Evolutionary conservation across 2,797 vertebrate species (phyloP).

Genomic region (Labroides dimidiatus): DNA sequence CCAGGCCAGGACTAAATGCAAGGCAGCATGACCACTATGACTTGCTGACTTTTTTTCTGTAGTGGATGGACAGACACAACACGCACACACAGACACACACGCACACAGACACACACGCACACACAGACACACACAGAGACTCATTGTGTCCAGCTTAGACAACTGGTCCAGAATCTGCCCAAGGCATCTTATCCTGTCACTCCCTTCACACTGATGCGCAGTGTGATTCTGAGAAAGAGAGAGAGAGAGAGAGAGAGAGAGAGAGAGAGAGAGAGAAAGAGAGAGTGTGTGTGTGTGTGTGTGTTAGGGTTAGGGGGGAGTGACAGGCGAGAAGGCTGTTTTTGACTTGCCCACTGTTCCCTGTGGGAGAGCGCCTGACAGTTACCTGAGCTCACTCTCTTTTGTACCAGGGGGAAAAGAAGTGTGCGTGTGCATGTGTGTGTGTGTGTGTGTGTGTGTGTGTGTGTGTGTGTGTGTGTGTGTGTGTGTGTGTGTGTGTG

Average conservation of each 20-base stretch:
- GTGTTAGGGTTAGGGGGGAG: conserved; percentile 27
- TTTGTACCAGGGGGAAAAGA: conserved; percentile 56
- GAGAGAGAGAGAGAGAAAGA: not conserved
- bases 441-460: conserved; percentile 30
- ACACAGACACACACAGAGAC: conserved; percentile 32
- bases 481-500: conserved; percentile 26
- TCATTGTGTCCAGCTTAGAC: conserved; percentile 45
- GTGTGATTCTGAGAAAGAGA: conserved; percentile 13
- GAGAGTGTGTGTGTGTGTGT: not conserved
- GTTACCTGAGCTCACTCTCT: conserved; percentile 78
- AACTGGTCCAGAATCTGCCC: conserved; percentile 71
- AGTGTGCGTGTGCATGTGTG: conserved; percentile 27
- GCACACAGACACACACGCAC: conserved; percentile 17
- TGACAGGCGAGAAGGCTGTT: conserved; percentile 75
- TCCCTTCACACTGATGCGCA: conserved; percentile 54
- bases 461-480: conserved; percentile 23
- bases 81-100: conserved; percentile 13
- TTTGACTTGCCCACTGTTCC: conserved; percentile 79
- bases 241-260: not conserved
- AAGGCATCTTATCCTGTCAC: conserved; percentile 61
- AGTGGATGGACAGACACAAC: conserved; percentile 34
- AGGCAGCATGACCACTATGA: conserved; percentile 70
- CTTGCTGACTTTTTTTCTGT: conserved; percentile 55
- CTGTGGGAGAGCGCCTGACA: conserved; percentile 76
- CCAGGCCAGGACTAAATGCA: conserved; percentile 76